These are phyloP conservation scores for Micrastur ruficollis DNA, from an alignment of 2,797 vertebrate species.

Conservation along the genomic window DNA sequence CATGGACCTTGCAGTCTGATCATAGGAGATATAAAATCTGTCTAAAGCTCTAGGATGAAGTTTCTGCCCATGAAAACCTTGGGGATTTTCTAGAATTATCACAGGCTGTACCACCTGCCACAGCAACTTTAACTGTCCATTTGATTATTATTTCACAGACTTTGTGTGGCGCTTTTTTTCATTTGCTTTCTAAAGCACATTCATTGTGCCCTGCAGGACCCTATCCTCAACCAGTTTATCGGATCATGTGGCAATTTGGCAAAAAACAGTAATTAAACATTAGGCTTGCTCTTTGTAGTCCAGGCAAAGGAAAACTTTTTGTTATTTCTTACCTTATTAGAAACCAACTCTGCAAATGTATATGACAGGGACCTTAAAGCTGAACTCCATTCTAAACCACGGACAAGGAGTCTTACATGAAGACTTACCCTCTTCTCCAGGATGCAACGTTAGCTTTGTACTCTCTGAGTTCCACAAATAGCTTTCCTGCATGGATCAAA, in stretches of 20 bases:
- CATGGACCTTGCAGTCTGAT: fast-evolving
- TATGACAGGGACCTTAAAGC: background rate
- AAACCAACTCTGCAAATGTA: background rate
- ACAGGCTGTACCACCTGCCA: background rate
- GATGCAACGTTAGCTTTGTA: background rate
- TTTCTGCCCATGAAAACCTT: background rate
- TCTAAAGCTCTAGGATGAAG: background rate
- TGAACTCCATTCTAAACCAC: background rate
- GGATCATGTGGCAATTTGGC: background rate
- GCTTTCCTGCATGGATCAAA: background rate
- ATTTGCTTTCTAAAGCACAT: background rate
- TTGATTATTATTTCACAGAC: background rate
- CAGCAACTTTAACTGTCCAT: fast-evolving
- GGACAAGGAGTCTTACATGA: background rate
- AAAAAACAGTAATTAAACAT: background rate
- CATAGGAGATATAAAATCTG: background rate
- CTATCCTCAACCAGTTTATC: background rate
- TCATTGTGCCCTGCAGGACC: background rate
- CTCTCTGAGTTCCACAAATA: background rate
- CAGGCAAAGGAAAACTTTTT: background rate
- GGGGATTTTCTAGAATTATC: background rate
- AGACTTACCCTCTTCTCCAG: background rate
- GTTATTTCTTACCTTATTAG: background rate
- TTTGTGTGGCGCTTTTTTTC: background rate
- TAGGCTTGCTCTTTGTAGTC: background rate